Evolutionary conservation across 2,888 invertebrate species (phyloP).

Genomic region (Allophyes oxyacanthae): DNA sequence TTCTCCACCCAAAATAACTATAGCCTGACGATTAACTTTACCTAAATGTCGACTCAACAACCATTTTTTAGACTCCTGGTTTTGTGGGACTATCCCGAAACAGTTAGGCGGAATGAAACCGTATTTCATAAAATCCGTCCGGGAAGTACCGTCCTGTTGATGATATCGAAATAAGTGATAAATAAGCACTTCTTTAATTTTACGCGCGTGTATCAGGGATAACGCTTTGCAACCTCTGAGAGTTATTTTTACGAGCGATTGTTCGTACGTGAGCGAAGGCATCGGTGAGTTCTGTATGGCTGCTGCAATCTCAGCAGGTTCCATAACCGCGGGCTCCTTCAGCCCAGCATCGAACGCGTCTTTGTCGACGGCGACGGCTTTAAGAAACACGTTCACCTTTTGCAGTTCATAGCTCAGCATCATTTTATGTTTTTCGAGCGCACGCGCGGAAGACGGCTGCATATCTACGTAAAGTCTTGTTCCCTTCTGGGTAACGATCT

Average conservation of each 20-base stretch:
- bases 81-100: constrained; percentile 77
- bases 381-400: constrained; percentile 80
- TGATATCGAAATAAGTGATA: constrained; percentile 76
- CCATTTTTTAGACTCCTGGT: constrained; percentile 76
- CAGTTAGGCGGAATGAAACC: constrained; percentile 74
- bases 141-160: constrained; percentile 60
- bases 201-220: constrained; percentile 66
- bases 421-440: constrained; percentile 76
- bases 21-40: constrained; percentile 62
- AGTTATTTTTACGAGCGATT: constrained; percentile 70
- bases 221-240: constrained; percentile 72
- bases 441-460: constrained; percentile 79
- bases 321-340: constrained; percentile 59
- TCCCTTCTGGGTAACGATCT: constrained; percentile 74
- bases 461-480: constrained; percentile 82
- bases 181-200: constrained; percentile 77
- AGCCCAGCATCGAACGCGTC: constrained; percentile 78
- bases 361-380: constrained; percentile 80
- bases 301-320: constrained; percentile 53
- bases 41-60: constrained; percentile 70
- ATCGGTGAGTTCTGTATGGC: constrained; percentile 67
- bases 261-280: constrained; percentile 69
- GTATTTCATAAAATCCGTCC: constrained; percentile 77
- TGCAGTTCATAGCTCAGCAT: constrained; percentile 81
- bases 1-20: constrained; percentile 70